Conservation (phyloP, 2,888 invertebrate genomes). For the Trichacis sp. region DNA sequence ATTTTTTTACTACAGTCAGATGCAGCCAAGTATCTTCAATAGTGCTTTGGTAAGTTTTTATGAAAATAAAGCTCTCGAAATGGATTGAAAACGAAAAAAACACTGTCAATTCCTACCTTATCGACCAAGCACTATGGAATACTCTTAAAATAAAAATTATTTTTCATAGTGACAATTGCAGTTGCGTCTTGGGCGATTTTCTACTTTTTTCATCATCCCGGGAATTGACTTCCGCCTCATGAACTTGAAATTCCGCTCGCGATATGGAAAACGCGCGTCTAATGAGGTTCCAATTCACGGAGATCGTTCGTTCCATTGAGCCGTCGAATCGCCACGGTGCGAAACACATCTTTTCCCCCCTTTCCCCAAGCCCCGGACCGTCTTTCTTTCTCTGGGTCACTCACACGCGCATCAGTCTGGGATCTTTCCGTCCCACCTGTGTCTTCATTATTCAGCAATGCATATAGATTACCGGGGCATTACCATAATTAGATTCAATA, state of each 20-base stretch:
- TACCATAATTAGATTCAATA: conserved; percentile 66
- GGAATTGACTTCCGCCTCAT: conserved; percentile 8
- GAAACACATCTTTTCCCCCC: conserved; percentile 31
- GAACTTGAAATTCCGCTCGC: conserved; percentile 14
- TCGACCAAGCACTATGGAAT: too few relatives aligned
- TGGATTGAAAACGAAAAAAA: too few relatives aligned
- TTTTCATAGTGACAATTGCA: too few relatives aligned
- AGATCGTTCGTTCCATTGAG: conserved; percentile 45
- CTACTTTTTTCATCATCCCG: conserved; percentile 8
- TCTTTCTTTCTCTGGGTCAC: conserved; percentile 47
- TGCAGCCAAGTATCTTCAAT: too few relatives aligned
- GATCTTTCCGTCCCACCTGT: conserved; percentile 58
- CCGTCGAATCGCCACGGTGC: conserved; percentile 40
- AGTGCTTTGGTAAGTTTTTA: too few relatives aligned
- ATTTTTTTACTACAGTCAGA: too few relatives aligned
- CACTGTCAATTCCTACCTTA: too few relatives aligned
- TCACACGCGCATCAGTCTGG: conserved; percentile 50
- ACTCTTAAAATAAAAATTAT: too few relatives aligned
- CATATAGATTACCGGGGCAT: conserved; percentile 59
- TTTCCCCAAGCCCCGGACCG: not conserved
- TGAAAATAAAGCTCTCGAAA: too few relatives aligned
- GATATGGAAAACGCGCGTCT: not conserved
- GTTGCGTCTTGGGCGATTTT: too few relatives aligned
- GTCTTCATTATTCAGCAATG: conserved; percentile 60
- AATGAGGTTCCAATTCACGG: not conserved